Evolutionary conservation across 1,140 invertebrate species (phyloP).

Genomic region (Heliconius himera): DNA sequence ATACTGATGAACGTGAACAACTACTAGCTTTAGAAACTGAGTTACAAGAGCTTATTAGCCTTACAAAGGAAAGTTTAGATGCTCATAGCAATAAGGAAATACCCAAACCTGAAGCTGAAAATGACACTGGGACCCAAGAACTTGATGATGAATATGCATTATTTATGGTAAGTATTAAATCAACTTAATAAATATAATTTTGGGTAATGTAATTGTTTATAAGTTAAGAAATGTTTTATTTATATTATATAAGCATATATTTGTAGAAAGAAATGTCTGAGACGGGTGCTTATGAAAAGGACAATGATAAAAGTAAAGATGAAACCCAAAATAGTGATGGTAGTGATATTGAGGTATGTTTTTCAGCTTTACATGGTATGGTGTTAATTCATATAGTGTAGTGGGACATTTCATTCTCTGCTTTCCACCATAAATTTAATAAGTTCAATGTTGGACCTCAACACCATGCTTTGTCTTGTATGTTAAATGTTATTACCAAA

Average conservation of each 20-base stretch:
- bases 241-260: conserved; percentile 3
- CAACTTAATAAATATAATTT: not conserved
- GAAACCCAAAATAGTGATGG: conserved; percentile 39
- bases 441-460: too few species aligned
- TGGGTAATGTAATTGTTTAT: not conserved
- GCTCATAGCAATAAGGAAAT: conserved; percentile 46
- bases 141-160: conserved; percentile 86
- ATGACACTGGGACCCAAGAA: conserved; percentile 41
- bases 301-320: conserved; percentile 37
- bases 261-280: conserved; percentile 75
- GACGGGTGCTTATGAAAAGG: conserved; percentile 64
- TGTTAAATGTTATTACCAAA: too few species aligned
- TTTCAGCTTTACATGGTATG: not conserved
- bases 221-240: not conserved
- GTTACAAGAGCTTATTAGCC: conserved; percentile 84
- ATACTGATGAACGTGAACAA: conserved; percentile 82
- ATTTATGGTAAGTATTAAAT: conserved; percentile 82
- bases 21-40: conserved; percentile 84
- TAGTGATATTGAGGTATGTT: conserved; percentile 66
- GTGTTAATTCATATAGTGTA: too few species aligned
- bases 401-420: too few species aligned
- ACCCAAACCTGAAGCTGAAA: conserved; percentile 32
- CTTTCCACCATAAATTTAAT: too few species aligned
- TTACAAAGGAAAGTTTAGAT: conserved; percentile 83
- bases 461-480: too few species aligned